Base-by-base conservation (phyloP, 2,888 invertebrate species). In the Ectemnius cavifrons region DNA sequence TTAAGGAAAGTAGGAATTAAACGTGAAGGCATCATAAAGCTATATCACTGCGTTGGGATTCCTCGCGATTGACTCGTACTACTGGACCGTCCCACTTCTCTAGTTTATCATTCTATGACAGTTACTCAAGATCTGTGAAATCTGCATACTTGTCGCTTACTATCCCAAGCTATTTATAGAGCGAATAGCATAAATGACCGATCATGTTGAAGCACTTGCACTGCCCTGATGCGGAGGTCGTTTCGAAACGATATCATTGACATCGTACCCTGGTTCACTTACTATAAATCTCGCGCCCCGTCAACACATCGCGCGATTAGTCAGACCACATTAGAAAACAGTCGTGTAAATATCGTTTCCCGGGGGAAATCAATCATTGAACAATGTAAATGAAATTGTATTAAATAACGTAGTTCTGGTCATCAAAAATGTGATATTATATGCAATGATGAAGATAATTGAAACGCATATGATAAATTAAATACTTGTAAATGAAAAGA, bases 211-310 rank as follows among this genome's bases (percentile, higher is more conserved):
- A 52, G 60, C 66, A 27, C 61, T 63, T 67, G 72, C 60, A 75
- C 77, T 73, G 68, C 16, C 75, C 78, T 77, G 79, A 78, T 78
- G 78, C 72, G 5, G 74, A 73, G 57, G 61, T 78, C 78, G 76
- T 88, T 85, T 83, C 86, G 83, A 82, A 87, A 87, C 66, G 65
- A 75, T 79, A 82, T 84, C 85, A 86, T 82, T 89, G 89, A 88
- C 89, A 89, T 72, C 77, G 81, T 88, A 84, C 78, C 88, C 89
- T 88, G 88, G 87, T 89, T 89, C 89, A 90, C 85, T 89, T 89
- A 88, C 87, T 88, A 89, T 88, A 88, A 88, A 87, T 88, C 84
- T 76, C 49, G 52, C 60, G 71, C 13, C 16, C 47, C 37, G 47
- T 74, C 62, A 70, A 66, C 16, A 52, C 52, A 52, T 16, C 52